Evolutionary conservation across 2,888 invertebrate genomes (phyloP), one percentile per base, ranked within the genome.

Genomic region (Leptinotarsa haldemani): DNA sequence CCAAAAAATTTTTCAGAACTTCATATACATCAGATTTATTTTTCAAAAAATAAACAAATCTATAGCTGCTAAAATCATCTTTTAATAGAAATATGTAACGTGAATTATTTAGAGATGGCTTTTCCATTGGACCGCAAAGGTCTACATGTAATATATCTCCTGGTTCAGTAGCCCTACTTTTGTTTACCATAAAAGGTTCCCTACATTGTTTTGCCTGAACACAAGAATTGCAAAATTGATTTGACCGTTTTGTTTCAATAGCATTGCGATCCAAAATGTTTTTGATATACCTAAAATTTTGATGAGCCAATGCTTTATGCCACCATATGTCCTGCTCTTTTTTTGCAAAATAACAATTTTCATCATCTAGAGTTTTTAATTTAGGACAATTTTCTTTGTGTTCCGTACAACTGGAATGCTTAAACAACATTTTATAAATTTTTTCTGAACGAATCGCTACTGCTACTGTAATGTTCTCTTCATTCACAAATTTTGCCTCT

Each of bases 41-140:
- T 40, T 69, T 74, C 52, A 77, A 18, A 48, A 73, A 75, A 66
- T 73, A 73, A 20, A 71, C 74, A 40, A 61, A 65, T 53, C 65
- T 58, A 66, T 76, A 79, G 40, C 71, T 70, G 12, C 74, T 72
- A 52, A 47, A 74, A 50, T 78, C 75, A 70, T 79, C 74, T 70
- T 78, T 77, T 22, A 79, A 77, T 40, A 78, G 30, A 63, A 78
- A 68, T n/a, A 77, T 74, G 52, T 76, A 77, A 64, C 53, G 71
- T 40, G 75, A 65, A 12, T 74, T 74, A 52, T 66, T 75, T n/a
- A 78, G 18, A 18, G 75, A 78, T 30, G 30, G 18, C 65, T 69
- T 48, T 58, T 78, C 74, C 69, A 75, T 75, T 12, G 77, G 74
- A 12, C 77, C 76, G 63, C 76, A 77, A 25, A 77, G 30, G 72